Percentiles rank a stretch among this genome's conserved stretches.
Evolutionary conservation across 53 echinoderm and acorn worm genomes (phyloP).

Genomic region (Stichopus horrens): DNA sequence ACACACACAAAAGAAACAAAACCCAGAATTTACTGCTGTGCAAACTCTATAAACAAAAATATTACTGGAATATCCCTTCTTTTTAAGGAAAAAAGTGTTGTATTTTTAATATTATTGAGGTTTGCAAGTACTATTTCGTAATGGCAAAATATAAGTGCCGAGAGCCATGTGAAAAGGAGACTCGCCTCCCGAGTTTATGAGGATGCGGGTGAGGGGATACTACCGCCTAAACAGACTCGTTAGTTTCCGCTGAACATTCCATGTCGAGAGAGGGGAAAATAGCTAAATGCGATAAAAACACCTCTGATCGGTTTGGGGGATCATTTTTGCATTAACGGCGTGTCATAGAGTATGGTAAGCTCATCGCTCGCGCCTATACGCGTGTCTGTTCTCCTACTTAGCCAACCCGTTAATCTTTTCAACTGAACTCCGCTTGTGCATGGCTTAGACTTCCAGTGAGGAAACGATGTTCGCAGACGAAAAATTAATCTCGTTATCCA

Average conservation of each 20-base stretch:
- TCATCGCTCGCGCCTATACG: constrained; percentile 3
- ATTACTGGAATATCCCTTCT: no score
- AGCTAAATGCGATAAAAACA: constrained; percentile 3
- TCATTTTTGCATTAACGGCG: constrained; percentile 2
- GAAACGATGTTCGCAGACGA: constrained; percentile 31
- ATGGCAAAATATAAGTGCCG: neutral
- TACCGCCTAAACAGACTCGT: constrained; percentile 15
- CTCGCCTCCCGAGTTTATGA: constrained; percentile 24
- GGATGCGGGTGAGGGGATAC: neutral
- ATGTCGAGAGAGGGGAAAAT: constrained; percentile 29
- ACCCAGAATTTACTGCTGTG: no score
- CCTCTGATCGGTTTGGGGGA: neutral
- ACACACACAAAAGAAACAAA: no score
- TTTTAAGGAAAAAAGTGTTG: no score
- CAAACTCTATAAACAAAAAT: no score
- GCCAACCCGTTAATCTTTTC: constrained; percentile 23
- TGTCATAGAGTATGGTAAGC: neutral
- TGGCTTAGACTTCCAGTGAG: constrained; percentile 9
- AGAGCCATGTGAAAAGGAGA: neutral
- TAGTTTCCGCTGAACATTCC: constrained; percentile 31
- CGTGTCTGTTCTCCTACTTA: constrained; percentile 18
- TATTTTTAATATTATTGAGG: neutral
- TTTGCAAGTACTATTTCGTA: constrained; percentile 10
- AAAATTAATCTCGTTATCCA: constrained; percentile 33
- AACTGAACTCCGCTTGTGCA: constrained; percentile 26